Evolutionary conservation across 2,797 vertebrate genomes (phyloP), one percentile per base, ranked within the genome.

Genomic region (Synanceia verrucosa): DNA sequence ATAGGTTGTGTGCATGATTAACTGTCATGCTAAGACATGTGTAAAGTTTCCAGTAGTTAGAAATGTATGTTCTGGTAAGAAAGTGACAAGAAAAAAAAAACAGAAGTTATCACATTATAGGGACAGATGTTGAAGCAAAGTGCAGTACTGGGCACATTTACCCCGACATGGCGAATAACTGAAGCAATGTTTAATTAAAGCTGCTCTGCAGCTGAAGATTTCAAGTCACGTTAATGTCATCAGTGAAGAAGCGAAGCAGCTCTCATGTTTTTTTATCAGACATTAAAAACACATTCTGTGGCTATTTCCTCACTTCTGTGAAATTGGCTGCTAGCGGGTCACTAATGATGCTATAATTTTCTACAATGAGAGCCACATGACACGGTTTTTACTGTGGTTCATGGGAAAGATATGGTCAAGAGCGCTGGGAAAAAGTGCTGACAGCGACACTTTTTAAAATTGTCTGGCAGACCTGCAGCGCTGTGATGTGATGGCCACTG

Each of bases 221-320:
- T 59, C 41, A 26, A 58, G 21, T 74, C 64, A 66, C 6, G 28
- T 83, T 78, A 57, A 71, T 46, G 69, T 70, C 65, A 67, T 47
- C 5, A 72, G 66, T 63, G 57, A 70, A 55, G 44, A 77, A 47
- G 33, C 4, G 18, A 72, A 51, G 64, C 7, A 3, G 47, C 56
- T 78, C 44, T 62, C 6, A 1, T 65, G 71, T 43, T 74, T 85
- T n/a, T 77, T 70, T 65, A 85, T 79, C 73, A 69, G 76, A 69
- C 67, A 81, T 82, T 83, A 85, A 86, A 87, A 87, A 71, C 39
- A 71, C 76, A 84, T 84, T 77, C 13, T 29, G 48, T 5, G 2
- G 29, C 62, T 57, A 75, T 79, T 81, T 77, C 56, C 59, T 31
- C 46, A 43, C 66, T 55, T 14, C 16, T 74, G 47, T 71, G 47